Evolutionary conservation across 1,140 invertebrate genomes (phyloP), one percentile per base, ranked within the genome.

Genomic region (Pemphigus obesinymphae): DNA sequence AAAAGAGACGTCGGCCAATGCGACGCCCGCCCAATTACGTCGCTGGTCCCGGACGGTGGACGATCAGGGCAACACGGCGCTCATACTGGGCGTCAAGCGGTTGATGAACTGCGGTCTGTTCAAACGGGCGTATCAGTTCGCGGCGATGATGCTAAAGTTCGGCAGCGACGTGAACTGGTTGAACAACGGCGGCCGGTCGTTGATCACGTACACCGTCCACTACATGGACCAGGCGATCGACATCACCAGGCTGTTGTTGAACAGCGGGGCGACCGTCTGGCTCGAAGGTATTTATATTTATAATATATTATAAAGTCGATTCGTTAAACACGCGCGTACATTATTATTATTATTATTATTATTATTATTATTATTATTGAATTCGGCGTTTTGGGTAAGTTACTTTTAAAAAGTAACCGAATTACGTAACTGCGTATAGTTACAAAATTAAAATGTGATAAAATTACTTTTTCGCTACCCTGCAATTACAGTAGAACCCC

Each of bases 61-160:
- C 84, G 82, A 85, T 15, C 84, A 87, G 31, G 87, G 86, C 10
- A 88, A 89, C 82, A 89, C 88, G 7, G 87, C 89, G 3, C 84
- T 90, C 20, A 87, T 85, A 53, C 83, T 84, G 37, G 83, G 85
- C n/a, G 84, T 85, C 23, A 82, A 85, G 29, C 84, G 84, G 20
- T 80, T 87, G 11, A 83, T 87, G 61, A 84, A 82, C 26, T 83
- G 84, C 61, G 86, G 85, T 2, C 82, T 84, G n/a, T 87, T 85
- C 75, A 83, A 83, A 4, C 53, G 83, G 31, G 87, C 86, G 3
- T 84, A 84, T 6, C 81, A 85, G 26, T 83, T 86, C 8, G 85
- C 84, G 4, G 63, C 78, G 11, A 48, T 85, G 29, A 84, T 87
- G 45, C 82, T 87, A n/a, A 83, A 85, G n/a, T 84, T 84, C 23